Evolutionary conservation across 2,797 vertebrate genomes (phyloP), one percentile per base, ranked within the genome.

Genomic region (Todus mexicanus): DNA sequence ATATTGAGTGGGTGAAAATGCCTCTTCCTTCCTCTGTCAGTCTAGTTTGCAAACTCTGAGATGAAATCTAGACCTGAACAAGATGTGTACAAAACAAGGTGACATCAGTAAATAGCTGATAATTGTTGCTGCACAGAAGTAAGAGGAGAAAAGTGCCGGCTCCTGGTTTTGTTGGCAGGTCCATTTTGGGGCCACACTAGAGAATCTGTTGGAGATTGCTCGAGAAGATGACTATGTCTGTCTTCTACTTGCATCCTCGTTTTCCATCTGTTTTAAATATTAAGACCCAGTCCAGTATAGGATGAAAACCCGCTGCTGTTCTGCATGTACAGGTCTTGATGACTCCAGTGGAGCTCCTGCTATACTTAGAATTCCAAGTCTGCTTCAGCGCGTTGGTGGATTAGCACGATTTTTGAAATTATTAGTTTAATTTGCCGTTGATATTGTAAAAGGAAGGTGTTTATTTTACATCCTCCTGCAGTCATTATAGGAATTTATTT

Each of bases 381-480:
- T 50, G 65, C 73, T 72, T 56, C 22, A 8, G n/a, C 76, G 76
- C 2, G 0, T 54, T 59, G 70, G 25, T 80, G 65, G 47, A 37
- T 63, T 37, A 84, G 50, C 19, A 15, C 64, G 68, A 42, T 48
- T 72, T 69, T 70, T 23, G 0, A 57, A 65, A 69, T 91, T 51
- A 81, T 57, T 83, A 43, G 31, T 79, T 85, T 79, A 85, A 87
- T 92, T 94, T 90, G 40, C 61, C 81, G 57, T 48, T 84, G 61
- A 25, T 81, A 27, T 1, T 37, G 59, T 81, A 56, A 68, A 84
- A 89, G 31, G 43, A 75, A 80, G 65, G 53, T 71, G 57, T 71
- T 68, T 84, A 17, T 74, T 90, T 86, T 77, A 13, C 77, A 60
- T 70, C 65, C 61, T 83, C 21, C 1, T 50, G 70, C 37, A 60